These are phyloP conservation scores for Mercenaria mercenaria DNA, from an alignment of 1,140 invertebrate genomes.

Conservation along the genomic window DNA sequence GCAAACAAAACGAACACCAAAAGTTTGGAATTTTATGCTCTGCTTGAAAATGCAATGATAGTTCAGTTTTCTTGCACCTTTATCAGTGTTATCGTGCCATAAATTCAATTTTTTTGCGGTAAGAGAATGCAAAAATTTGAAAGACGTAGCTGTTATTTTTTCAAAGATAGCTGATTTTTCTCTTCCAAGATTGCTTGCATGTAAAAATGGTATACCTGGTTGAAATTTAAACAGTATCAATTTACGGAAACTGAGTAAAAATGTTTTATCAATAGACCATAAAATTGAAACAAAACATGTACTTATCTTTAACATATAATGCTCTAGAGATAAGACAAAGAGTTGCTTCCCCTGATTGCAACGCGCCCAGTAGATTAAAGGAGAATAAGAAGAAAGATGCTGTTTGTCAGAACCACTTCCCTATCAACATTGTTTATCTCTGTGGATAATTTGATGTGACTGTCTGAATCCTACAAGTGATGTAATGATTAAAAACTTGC, in stretches of 20 bases:
- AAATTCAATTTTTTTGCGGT: neutral
- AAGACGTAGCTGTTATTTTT: neutral
- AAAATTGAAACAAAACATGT: slow-evolving; percentile 16
- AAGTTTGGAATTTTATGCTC: slow-evolving; percentile 27
- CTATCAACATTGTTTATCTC: slow-evolving; percentile 20
- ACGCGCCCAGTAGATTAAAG: neutral
- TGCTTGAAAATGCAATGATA: neutral
- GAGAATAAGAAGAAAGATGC: neutral
- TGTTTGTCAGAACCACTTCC: neutral
- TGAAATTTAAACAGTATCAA: neutral
- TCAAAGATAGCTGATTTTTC: no score
- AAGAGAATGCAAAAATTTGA: neutral
- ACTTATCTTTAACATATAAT: slow-evolving; percentile 26
- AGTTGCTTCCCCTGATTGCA: neutral
- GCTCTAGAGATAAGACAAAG: neutral
- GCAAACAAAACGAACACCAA: neutral
- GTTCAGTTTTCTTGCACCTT: neutral
- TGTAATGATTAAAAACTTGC: slow-evolving; percentile 23
- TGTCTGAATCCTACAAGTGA: slow-evolving; percentile 1
- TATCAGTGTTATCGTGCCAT: slow-evolving; percentile 49
- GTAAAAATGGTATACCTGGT: neutral
- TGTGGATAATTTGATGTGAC: slow-evolving; percentile 26
- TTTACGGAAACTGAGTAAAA: neutral
- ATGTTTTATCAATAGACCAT: neutral
- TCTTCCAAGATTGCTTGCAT: neutral